These are phyloP conservation scores for Macropis europaea DNA, from an alignment of 2,888 invertebrate genomes.

Conservation along the genomic window DNA sequence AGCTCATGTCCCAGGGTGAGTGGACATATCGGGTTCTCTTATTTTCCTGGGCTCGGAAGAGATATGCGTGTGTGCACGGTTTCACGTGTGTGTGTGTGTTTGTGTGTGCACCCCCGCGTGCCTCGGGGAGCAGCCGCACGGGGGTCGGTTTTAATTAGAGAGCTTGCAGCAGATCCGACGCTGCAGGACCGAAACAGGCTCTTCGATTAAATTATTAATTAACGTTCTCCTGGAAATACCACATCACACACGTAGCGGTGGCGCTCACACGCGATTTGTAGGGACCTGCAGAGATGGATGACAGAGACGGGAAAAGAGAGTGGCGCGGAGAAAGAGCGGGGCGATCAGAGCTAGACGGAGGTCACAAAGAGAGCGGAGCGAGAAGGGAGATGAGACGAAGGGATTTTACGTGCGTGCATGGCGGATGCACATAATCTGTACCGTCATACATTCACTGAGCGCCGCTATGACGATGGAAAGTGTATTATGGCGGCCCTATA, in stretches of 20 bases:
- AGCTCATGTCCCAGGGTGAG: neutral
- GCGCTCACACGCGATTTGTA: slow-evolving; percentile 28
- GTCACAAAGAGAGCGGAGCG: slow-evolving; percentile 1
- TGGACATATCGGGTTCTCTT: no score
- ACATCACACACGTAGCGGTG: slow-evolving; percentile 65
- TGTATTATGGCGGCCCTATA: slow-evolving; percentile 34
- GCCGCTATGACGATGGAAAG: slow-evolving; percentile 31
- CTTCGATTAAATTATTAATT: slow-evolving; percentile 80
- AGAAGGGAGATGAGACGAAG: slow-evolving; percentile 1
- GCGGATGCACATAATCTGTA: slow-evolving; percentile 37
- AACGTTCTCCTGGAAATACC: slow-evolving; percentile 77
- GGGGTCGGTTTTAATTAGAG: slow-evolving; percentile 73
- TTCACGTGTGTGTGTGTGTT: neutral
- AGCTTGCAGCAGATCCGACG: slow-evolving; percentile 62
- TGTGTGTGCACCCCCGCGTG: neutral
- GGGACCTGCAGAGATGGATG: slow-evolving; percentile 22
- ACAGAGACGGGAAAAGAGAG: slow-evolving; percentile 3
- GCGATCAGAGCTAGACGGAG: slow-evolving; percentile 1
- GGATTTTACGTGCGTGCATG: slow-evolving; percentile 24
- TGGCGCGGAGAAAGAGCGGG: slow-evolving; percentile 1
- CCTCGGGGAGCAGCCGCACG: slow-evolving; percentile 10
- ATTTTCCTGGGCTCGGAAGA: no score
- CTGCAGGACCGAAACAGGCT: slow-evolving; percentile 70
- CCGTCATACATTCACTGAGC: slow-evolving; percentile 13
- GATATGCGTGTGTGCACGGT: no score